phyloP scores from a whole-genome alignment of 2,113 vertebrate genomes.

The Acanthochromis polyacanthus region DNA sequence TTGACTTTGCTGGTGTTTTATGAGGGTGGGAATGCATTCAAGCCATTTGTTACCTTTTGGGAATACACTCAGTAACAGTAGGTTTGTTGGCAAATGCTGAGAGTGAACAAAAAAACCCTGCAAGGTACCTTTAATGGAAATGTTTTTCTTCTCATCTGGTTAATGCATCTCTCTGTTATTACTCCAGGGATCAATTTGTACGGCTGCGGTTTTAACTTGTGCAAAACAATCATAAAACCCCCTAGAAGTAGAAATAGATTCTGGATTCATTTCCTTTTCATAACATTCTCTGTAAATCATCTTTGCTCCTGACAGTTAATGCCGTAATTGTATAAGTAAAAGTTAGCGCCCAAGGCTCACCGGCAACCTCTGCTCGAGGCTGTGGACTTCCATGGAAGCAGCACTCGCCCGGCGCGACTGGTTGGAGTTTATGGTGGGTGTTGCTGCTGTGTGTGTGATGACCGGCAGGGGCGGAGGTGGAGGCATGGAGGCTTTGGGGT shows the following conservation, averaged over 20 bases:
- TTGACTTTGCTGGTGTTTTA: constrained; percentile 15
- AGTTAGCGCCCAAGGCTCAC: constrained; percentile 78
- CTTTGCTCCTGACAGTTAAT: constrained; percentile 2
- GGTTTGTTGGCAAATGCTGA: constrained; percentile 3
- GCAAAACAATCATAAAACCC: background rate
- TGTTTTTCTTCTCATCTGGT: background rate
- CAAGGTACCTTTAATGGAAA: background rate
- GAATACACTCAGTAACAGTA: background rate
- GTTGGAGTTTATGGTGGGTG: constrained; percentile 88
- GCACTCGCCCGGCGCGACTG: constrained; percentile 89
- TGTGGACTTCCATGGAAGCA: constrained; percentile 85
- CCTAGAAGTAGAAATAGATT: too few relatives aligned
- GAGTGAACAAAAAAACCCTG: constrained; percentile 5
- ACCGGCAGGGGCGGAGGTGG: constrained; percentile 84
- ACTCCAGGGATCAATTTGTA: background rate
- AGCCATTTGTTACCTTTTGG: background rate
- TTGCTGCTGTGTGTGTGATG: constrained; percentile 91
- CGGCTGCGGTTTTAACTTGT: background rate
- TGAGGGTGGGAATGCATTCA: constrained; percentile 1
- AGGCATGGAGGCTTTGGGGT: constrained; percentile 90
- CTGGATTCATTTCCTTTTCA: constrained; percentile 17
- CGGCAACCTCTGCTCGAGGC: constrained; percentile 90
- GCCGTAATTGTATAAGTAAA: background rate
- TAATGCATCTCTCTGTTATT: constrained; percentile 1
- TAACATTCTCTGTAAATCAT: constrained; percentile 3